Percentiles rank a stretch among this genome's conserved stretches.
Conservation (phyloP, 2,113 vertebrate species). For the Colinus virginianus region DNA sequence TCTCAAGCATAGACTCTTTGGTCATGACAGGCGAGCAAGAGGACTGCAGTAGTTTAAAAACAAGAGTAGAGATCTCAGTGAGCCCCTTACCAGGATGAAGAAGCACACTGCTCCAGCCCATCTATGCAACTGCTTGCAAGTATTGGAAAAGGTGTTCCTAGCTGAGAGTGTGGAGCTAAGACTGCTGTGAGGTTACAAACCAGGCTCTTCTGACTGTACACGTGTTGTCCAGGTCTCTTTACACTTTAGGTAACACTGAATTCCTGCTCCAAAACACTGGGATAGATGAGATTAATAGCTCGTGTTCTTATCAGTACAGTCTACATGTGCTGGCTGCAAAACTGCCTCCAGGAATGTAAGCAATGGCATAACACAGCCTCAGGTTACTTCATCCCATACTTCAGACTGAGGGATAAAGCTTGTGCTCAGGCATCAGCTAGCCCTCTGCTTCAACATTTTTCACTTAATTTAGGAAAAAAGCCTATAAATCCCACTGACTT, state of each 20-base stretch:
- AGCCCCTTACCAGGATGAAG: not conserved
- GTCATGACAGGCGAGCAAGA: not conserved
- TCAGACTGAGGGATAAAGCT: not conserved
- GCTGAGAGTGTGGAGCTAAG: not conserved
- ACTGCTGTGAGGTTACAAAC: not conserved
- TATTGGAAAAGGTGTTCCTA: not conserved
- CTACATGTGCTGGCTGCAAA: not conserved
- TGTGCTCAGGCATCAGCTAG: slow-evolving; percentile 14
- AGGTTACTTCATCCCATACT: not conserved
- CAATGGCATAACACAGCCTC: fast-evolving
- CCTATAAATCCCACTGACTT: slow-evolving; percentile 40
- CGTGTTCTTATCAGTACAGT: not conserved
- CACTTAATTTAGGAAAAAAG: slow-evolving; percentile 59
- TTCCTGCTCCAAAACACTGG: not conserved
- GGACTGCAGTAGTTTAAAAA: not conserved
- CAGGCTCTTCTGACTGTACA: not conserved
- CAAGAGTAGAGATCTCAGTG: not conserved
- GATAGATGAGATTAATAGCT: not conserved
- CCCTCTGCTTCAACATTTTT: not conserved
- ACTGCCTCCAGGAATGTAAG: not conserved
- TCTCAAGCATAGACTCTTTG: not conserved
- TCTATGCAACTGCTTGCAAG: not conserved
- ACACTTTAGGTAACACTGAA: not conserved
- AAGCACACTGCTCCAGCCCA: not conserved
- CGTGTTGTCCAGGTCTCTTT: not conserved